Percentiles rank a stretch among this genome's conserved stretches.
Evolutionary conservation across 1,140 invertebrate species (phyloP).

Genomic region (Lordiphosa collinella): DNA sequence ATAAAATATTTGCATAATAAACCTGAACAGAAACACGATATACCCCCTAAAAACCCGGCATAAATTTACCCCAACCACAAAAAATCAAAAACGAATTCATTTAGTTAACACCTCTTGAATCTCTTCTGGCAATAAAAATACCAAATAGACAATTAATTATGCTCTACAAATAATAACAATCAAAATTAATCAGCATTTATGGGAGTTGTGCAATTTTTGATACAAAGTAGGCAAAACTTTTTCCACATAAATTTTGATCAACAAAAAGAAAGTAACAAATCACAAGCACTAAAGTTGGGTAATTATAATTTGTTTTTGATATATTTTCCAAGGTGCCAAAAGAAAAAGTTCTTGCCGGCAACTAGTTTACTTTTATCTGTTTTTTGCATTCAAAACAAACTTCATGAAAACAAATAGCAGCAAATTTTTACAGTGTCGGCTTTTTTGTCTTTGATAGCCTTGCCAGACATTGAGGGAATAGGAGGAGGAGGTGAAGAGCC

Average conservation of each 20-base stretch:
- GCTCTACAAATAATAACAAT: conserved; percentile 45
- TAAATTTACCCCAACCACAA: conserved; percentile 11
- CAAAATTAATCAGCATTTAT: conserved; percentile 55
- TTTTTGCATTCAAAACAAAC: conserved; percentile 25
- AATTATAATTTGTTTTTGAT: conserved; percentile 49
- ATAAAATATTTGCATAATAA: conserved; percentile 31
- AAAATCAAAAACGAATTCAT: conserved; percentile 40
- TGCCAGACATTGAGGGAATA: not conserved
- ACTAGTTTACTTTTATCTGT: conserved; percentile 40
- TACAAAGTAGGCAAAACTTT: conserved; percentile 36
- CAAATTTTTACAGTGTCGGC: conserved; percentile 43
- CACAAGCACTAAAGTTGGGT: conserved; percentile 40
- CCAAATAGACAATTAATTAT: conserved; percentile 53
- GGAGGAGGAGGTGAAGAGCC: too few species aligned
- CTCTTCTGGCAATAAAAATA: conserved; percentile 37
- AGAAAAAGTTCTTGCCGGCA: conserved; percentile 31
- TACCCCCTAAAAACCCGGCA: conserved; percentile 8
- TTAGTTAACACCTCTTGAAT: conserved; percentile 37
- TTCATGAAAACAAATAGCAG: conserved; percentile 42
- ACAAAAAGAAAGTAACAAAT: conserved; percentile 33
- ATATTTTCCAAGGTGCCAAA: conserved; percentile 26
- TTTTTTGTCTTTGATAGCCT: conserved; percentile 34
- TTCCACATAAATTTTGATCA: conserved; percentile 49
- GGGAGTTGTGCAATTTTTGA: conserved; percentile 42
- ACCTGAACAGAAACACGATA: conserved; percentile 13